These are phyloP conservation scores for Grus americana DNA, from an alignment of 2,113 vertebrate genomes.

Conservation along the genomic window DNA sequence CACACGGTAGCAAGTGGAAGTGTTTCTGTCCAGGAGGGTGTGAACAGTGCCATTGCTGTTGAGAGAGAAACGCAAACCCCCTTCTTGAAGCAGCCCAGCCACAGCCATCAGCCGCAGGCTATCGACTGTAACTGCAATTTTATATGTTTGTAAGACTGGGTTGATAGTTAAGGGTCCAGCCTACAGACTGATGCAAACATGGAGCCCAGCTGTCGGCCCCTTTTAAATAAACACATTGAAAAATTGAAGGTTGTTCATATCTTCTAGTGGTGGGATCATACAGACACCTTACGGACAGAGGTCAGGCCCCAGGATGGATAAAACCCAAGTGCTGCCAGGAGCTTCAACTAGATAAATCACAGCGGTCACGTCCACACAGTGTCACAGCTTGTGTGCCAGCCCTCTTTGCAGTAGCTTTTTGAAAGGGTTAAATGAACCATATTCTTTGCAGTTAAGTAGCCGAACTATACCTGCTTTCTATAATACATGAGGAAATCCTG, in stretches of 20 bases:
- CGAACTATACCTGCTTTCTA: background rate
- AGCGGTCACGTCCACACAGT: accelerated
- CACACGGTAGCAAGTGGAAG: background rate
- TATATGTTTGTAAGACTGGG: background rate
- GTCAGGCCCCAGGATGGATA: background rate
- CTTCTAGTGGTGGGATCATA: background rate
- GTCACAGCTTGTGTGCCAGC: background rate
- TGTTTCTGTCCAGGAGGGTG: background rate
- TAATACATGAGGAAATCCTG: background rate
- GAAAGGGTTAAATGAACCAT: background rate
- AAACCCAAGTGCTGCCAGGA: background rate
- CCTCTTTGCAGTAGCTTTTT: background rate
- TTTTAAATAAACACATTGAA: background rate
- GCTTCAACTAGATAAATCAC: background rate
- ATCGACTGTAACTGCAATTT: background rate
- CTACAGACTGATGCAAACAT: background rate
- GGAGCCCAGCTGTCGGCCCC: background rate
- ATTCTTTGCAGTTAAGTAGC: background rate
- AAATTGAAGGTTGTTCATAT: background rate
- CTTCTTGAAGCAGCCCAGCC: background rate
- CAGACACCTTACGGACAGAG: accelerated
- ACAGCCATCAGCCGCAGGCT: background rate
- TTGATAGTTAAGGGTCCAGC: background rate
- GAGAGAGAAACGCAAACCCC: background rate
- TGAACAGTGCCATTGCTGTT: background rate